Evolutionary conservation across 2,797 vertebrate genomes (phyloP), one percentile per base, ranked within the genome.

Genomic region (Pseudochromis fuscus): DNA sequence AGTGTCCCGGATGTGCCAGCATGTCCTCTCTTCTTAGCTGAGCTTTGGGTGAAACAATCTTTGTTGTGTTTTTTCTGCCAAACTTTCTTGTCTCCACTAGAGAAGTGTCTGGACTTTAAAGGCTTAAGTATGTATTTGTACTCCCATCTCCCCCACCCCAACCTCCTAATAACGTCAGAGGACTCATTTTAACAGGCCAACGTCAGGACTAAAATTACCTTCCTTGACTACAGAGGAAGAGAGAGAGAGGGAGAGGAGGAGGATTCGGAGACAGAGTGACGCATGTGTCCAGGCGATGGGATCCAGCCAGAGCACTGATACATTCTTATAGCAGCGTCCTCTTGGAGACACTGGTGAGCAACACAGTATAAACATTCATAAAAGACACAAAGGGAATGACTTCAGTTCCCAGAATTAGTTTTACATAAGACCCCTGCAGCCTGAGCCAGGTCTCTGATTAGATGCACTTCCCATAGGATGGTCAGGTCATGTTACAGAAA

Each of bases 201-300:
- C 67, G 75, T 87, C 81, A 89, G 81, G 57, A 71, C 90, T 93
- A 90, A 88, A 90, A 88, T 89, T 87, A 91, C 67, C 48, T 2
- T 28, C 12, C 50, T 24, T 15, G 5, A 63, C 45, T 15, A 50
- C 63, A 77, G 72, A 64, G 30, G 45, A 31, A 56, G 53, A 28
- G 50, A 16, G 35, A 42, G 58, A 59, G 18, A 68, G 31, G 48
- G 31, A 16, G 48, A 33, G 63, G 57, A 55, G 45, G 23, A 53
- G 27, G 31, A n/a, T n/a, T n/a, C n/a, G 46, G 59, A 82, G 71
- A 59, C 24, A 5, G 48, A 27, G 67, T 68, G 79, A 83, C 72
- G 76, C 25, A 81, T 75, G 79, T 62, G 66, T 81, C 38, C 73
- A 12, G 52, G 60, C 50, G n/a, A 24, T 37, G 50, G 59, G 59